These are phyloP conservation scores for Zaprionus kolodkinae DNA, from an alignment of 1,140 invertebrate genomes.

Conservation along the genomic window DNA sequence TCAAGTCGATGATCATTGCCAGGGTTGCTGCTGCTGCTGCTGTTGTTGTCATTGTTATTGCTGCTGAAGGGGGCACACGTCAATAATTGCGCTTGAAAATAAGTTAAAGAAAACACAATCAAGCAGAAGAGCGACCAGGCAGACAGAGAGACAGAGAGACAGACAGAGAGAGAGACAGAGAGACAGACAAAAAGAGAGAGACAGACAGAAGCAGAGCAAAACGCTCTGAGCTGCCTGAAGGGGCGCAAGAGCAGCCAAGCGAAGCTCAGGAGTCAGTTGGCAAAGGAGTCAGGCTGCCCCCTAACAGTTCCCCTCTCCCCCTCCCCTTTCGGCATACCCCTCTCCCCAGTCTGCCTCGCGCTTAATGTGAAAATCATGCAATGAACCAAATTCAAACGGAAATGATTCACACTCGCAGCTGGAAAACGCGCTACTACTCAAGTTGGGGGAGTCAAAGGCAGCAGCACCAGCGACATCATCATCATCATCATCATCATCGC, in stretches of 20 bases:
- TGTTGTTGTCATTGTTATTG: conserved; percentile 47
- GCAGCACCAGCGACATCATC: too few relatives aligned
- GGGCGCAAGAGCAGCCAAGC: conserved; percentile 30
- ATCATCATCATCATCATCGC: conserved; percentile 6
- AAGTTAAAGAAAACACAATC: conserved; percentile 75
- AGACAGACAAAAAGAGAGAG: background rate
- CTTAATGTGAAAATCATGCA: conserved; percentile 81
- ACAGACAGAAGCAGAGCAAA: background rate
- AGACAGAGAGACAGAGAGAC: background rate
- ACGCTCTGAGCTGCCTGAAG: background rate
- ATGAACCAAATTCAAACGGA: conserved; percentile 81
- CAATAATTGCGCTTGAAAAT: conserved; percentile 77
- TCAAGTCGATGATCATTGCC: conserved; percentile 7
- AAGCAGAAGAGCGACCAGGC: conserved; percentile 48
- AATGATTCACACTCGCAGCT: conserved; percentile 76
- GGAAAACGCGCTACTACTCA: conserved; percentile 49
- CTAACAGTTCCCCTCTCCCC: background rate
- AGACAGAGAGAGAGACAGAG: conserved; percentile 7
- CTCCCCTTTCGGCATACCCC: background rate
- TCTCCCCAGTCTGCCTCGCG: conserved; percentile 7
- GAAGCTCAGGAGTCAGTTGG: conserved; percentile 36
- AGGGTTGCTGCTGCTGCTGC: conserved; percentile 23
- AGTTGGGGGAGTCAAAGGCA: conserved; percentile 39
- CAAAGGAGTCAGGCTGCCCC: background rate
- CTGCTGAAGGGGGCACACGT: conserved; percentile 65